These are phyloP conservation scores for Oreochromis mossambicus DNA, from an alignment of 2,797 vertebrate species.

Conservation along the genomic window DNA sequence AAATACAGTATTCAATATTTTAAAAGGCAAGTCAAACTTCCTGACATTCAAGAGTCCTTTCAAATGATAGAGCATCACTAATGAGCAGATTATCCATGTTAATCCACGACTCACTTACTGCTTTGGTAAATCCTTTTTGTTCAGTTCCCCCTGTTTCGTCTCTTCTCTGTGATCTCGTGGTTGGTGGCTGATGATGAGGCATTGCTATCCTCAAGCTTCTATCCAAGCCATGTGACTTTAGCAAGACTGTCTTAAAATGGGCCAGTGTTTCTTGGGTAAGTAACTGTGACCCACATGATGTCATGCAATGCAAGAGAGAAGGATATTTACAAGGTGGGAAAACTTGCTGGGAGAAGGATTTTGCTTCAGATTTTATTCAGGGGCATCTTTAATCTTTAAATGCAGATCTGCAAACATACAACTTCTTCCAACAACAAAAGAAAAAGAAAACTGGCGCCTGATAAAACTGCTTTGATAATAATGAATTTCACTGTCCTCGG, in stretches of 20 bases:
- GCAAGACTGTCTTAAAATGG: slow-evolving; percentile 44
- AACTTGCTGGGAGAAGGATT: background rate
- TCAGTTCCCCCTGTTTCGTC: slow-evolving; percentile 5
- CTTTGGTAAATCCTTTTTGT: slow-evolving; percentile 36
- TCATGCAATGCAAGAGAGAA: slow-evolving; percentile 17
- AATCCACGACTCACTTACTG: slow-evolving; percentile 31
- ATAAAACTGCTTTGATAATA: slow-evolving; percentile 33
- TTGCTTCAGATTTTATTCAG: background rate
- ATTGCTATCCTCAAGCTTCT: slow-evolving; percentile 45
- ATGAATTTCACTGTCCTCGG: slow-evolving; percentile 22
- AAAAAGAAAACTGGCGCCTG: background rate
- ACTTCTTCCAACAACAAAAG: background rate
- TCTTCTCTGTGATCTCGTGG: slow-evolving; percentile 64
- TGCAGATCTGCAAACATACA: slow-evolving; percentile 3
- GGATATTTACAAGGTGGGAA: slow-evolving; percentile 11
- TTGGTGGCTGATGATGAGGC: slow-evolving; percentile 49
- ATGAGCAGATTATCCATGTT: slow-evolving; percentile 49
- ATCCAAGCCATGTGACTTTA: slow-evolving; percentile 69
- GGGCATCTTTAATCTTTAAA: background rate
- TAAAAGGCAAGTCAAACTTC: background rate
- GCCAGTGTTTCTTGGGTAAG: slow-evolving; percentile 47
- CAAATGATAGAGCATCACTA: slow-evolving; percentile 31
- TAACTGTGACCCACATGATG: slow-evolving; percentile 63
- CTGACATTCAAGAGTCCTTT: slow-evolving; percentile 9
- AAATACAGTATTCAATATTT: background rate